These are phyloP conservation scores for Acrossocheilus fasciatus DNA, from an alignment of 2,797 vertebrate genomes.

Conservation along the genomic window DNA sequence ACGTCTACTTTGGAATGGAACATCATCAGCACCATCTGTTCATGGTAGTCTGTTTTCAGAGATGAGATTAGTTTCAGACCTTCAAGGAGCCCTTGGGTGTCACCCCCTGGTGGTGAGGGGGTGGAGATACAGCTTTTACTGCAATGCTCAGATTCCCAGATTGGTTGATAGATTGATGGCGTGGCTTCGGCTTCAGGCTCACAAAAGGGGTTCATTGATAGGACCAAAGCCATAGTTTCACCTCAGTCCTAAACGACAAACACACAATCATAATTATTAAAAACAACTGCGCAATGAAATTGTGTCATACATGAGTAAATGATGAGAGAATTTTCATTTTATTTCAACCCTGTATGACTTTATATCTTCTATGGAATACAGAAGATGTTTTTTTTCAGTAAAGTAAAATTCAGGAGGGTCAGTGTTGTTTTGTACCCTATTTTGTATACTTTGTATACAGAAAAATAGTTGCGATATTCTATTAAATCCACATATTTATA, in stretches of 20 bases:
- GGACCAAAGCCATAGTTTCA: conserved; percentile 93
- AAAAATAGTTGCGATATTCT: not conserved
- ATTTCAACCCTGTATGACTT: not conserved
- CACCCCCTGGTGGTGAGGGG: conserved; percentile 66
- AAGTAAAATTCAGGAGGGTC: not conserved
- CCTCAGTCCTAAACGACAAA: conserved; percentile 52
- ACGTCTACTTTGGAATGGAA: not conserved
- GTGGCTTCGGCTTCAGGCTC: conserved; percentile 88
- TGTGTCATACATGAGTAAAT: too few relatives aligned
- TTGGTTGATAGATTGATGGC: conserved; percentile 82
- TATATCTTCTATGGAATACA: not conserved
- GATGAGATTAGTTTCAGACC: conserved; percentile 58
- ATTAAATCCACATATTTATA: not conserved
- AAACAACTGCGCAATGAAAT: not conserved
- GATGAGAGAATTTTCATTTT: too few relatives aligned
- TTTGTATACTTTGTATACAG: not conserved
- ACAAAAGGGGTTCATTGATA: conserved; percentile 94
- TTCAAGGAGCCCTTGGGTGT: conserved; percentile 61
- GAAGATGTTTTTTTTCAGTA: not conserved
- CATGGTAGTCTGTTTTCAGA: not conserved
- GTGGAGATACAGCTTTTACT: conserved; percentile 77
- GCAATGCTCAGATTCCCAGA: conserved; percentile 88
- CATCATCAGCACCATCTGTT: not conserved
- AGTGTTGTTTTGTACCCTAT: not conserved
- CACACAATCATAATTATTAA: conserved; percentile 1